A percentile compares a stretch with the other conserved stretches of the same genome.
These are phyloP conservation scores for Neostethus bicornis DNA, from an alignment of 2,797 vertebrate species.

Conservation along the genomic window DNA sequence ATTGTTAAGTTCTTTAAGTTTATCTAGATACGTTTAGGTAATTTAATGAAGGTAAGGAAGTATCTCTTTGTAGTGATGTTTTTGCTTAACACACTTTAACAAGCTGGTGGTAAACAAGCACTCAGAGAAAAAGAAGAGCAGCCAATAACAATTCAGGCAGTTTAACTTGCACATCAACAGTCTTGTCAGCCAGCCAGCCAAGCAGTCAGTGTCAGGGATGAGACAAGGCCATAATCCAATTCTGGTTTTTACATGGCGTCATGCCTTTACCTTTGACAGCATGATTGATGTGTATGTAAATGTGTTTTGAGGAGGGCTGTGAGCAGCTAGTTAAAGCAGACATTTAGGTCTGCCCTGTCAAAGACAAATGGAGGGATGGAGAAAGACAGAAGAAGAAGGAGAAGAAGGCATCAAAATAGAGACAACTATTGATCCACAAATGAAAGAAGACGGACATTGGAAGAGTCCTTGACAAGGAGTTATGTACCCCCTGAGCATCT, in stretches of 20 bases:
- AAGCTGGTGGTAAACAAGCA: slow-evolving; percentile 35
- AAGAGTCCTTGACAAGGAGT: slow-evolving; percentile 62
- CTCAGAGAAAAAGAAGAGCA: slow-evolving; percentile 32
- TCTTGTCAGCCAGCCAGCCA: slow-evolving; percentile 69
- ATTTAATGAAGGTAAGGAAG: not conserved
- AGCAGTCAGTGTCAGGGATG: slow-evolving; percentile 74
- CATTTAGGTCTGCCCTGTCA: slow-evolving; percentile 72
- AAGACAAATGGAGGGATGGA: slow-evolving; percentile 56
- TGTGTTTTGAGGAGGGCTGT: slow-evolving; percentile 78
- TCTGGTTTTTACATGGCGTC: slow-evolving; percentile 77
- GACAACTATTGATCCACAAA: slow-evolving; percentile 82
- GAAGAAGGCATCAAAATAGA: slow-evolving; percentile 75
- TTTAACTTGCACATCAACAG: slow-evolving; percentile 73
- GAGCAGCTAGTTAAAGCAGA: slow-evolving; percentile 79
- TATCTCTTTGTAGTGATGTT: not conserved
- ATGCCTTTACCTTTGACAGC: slow-evolving; percentile 78
- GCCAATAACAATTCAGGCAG: slow-evolving; percentile 63
- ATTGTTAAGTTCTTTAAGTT: slow-evolving; percentile 2
- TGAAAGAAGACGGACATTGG: slow-evolving; percentile 75
- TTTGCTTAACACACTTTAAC: slow-evolving; percentile 23
- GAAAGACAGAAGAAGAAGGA: slow-evolving; percentile 35
- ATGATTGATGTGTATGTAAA: slow-evolving; percentile 82
- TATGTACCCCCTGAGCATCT: slow-evolving; percentile 71
- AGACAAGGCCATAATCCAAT: slow-evolving; percentile 80
- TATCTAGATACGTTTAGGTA: not conserved